Evolutionary conservation across 2,113 vertebrate species (phyloP).

Genomic region (Percina caprodes): DNA sequence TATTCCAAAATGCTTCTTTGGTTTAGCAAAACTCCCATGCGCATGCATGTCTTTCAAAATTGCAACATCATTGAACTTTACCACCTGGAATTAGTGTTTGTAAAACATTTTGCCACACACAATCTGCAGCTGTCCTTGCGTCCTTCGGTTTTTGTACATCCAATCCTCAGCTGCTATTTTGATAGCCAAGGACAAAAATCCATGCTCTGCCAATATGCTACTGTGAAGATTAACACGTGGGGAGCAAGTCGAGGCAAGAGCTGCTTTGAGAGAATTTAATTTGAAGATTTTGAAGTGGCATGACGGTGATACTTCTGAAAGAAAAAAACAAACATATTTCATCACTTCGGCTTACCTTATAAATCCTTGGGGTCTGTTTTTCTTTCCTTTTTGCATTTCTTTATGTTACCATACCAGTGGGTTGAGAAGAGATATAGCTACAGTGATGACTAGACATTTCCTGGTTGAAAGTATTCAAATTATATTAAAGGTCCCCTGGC

Average conservation of each 20-base stretch:
- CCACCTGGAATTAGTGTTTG: slow-evolving; percentile 8
- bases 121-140: background rate
- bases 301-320: background rate
- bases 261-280: slow-evolving; percentile 15
- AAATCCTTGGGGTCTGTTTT: background rate
- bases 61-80: slow-evolving; percentile 3
- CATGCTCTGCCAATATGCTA: background rate
- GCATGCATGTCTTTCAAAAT: background rate
- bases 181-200: slow-evolving; percentile 43
- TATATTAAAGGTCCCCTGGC: no score
- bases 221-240: background rate
- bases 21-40: background rate
- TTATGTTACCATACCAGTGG: background rate
- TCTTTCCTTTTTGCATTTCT: background rate
- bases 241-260: background rate
- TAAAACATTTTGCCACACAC: slow-evolving; percentile 1
- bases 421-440: no score
- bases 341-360: background rate
- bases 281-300: background rate
- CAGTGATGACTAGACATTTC: no score
- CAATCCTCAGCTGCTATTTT: slow-evolving; percentile 36
- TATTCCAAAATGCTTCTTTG: background rate
- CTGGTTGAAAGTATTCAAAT: no score
- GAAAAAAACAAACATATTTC: background rate
- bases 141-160: slow-evolving; percentile 53